Conservation (phyloP, 2,888 invertebrate genomes). For the Terebella lapidaria region DNA sequence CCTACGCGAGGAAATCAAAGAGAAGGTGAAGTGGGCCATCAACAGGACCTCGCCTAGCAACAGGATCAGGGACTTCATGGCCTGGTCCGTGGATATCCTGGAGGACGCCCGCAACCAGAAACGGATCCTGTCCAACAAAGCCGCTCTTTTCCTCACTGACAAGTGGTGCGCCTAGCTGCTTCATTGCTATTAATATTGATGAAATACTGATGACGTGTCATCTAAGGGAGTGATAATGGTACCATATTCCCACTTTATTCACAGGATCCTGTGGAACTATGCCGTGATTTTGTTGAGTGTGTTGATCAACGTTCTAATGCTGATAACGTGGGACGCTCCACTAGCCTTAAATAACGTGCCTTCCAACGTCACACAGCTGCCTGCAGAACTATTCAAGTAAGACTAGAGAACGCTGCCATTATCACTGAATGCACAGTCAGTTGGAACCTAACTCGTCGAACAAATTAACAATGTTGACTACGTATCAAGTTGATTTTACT, state of each 20-base stretch:
- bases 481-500: too few species aligned
- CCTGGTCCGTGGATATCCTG: conserved; percentile 52
- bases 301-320: conserved; percentile 49
- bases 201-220: background rate
- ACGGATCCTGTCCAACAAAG: conserved; percentile 42
- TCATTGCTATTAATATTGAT: background rate
- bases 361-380: conserved; percentile 34
- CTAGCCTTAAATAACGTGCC: conserved; percentile 32
- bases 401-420: too few species aligned
- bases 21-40: conserved; percentile 52
- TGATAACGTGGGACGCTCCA: conserved; percentile 48
- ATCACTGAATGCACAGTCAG: too few species aligned
- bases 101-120: conserved; percentile 52
- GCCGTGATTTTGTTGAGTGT: conserved; percentile 45
- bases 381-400: conserved; percentile 23
- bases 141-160: conserved; percentile 47
- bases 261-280: conserved; percentile 50
- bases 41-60: conserved; percentile 52
- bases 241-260: too few species aligned
- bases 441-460: too few species aligned
- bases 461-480: too few species aligned
- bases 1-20: conserved; percentile 51
- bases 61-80: conserved; percentile 53
- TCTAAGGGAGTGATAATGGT: too few species aligned
- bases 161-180: conserved; percentile 36